phyloP scores from a whole-genome alignment of 2,113 vertebrate genomes.

The Motacilla alba region DNA sequence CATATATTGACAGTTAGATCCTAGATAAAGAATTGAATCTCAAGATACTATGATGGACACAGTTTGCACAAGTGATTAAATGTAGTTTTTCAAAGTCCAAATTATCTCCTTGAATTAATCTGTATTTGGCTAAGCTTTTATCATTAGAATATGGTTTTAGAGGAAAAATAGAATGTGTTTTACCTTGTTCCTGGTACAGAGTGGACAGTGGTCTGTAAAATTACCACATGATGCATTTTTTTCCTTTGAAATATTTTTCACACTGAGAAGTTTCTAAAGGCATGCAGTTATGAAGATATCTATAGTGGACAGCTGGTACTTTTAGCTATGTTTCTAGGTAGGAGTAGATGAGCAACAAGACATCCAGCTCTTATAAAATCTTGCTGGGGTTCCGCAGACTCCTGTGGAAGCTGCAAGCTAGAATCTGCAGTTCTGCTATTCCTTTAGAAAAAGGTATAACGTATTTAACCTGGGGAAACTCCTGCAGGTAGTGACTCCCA shows the following conservation, averaged over 20 bases:
- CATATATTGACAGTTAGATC: not conserved
- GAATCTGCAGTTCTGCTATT: not conserved
- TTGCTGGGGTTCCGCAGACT: not conserved
- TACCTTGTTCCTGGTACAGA: not conserved
- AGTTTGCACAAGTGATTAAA: not conserved
- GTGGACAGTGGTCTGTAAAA: not conserved
- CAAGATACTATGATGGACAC: not conserved
- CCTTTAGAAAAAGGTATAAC: not conserved
- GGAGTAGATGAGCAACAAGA: not conserved
- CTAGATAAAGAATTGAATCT: not conserved
- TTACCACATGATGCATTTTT: not conserved
- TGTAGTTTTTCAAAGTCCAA: not conserved
- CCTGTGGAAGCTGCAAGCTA: not conserved
- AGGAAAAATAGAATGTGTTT: not conserved
- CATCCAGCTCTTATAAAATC: not conserved
- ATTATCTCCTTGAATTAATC: not conserved
- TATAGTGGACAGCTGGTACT: not conserved
- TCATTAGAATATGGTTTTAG: not conserved
- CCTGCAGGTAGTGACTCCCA: not conserved
- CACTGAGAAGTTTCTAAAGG: not conserved
- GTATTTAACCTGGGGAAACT: not conserved
- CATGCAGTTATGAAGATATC: not conserved
- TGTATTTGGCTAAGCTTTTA: not conserved
- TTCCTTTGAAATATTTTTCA: not conserved
- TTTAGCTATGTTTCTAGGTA: not conserved